Conservation (phyloP, 2,113 vertebrate species). For the Amphiprion percula region DNA sequence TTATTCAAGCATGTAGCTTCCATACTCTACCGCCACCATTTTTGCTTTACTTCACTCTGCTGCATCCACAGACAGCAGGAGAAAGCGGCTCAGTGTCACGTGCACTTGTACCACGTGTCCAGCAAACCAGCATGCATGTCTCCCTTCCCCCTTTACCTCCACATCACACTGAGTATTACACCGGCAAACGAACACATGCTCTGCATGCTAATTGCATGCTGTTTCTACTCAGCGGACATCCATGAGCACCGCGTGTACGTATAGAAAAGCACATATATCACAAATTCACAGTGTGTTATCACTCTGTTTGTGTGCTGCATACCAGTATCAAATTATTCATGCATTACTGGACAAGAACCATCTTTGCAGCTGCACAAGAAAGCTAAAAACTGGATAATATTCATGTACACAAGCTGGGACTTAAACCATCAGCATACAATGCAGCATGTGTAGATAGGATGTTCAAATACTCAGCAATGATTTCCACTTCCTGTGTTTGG, state of each 20-base stretch:
- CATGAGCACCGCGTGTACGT: background rate
- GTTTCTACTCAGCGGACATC: slow-evolving; percentile 6
- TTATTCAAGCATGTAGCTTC: slow-evolving; percentile 47
- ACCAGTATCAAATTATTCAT: background rate
- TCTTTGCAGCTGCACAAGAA: background rate
- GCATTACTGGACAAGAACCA: background rate
- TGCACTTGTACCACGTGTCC: slow-evolving; percentile 24
- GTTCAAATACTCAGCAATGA: slow-evolving; percentile 2
- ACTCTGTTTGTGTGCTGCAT: slow-evolving; percentile 8
- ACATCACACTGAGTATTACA: slow-evolving; percentile 27
- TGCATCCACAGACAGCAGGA: slow-evolving; percentile 18
- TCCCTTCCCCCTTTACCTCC: slow-evolving; percentile 41
- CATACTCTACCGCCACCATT: slow-evolving; percentile 45
- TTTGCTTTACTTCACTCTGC: slow-evolving; percentile 32
- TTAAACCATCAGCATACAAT: background rate
- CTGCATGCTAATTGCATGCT: slow-evolving; percentile 52
- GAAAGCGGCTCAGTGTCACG: slow-evolving; percentile 19
- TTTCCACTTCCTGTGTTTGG: background rate
- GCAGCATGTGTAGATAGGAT: background rate
- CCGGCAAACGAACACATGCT: slow-evolving; percentile 44
- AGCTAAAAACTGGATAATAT: slow-evolving; percentile 6
- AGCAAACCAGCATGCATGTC: fast-evolving
- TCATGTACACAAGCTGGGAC: slow-evolving; percentile 4
- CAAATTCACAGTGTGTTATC: background rate
- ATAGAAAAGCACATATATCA: background rate